Percentiles rank a stretch among this genome's conserved stretches.
Conservation (phyloP, 1,140 invertebrate genomes). For the Calliphora vicina region DNA sequence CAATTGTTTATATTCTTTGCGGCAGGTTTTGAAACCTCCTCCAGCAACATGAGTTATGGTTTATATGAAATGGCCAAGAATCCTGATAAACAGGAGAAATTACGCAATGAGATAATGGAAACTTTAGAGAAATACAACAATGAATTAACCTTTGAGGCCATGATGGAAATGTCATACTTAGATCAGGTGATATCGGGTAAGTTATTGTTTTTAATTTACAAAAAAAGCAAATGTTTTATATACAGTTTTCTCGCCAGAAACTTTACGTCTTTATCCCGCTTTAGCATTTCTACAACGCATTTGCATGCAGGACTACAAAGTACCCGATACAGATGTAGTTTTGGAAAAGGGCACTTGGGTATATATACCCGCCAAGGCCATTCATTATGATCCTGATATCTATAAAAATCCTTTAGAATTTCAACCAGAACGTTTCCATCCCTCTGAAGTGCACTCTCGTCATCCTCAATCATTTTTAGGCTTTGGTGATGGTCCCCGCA, state of each 20-base stretch:
- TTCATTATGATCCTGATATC: slow-evolving; percentile 70
- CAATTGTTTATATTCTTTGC: slow-evolving; percentile 76
- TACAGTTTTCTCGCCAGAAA: slow-evolving; percentile 52
- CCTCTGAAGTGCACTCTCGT: slow-evolving; percentile 63
- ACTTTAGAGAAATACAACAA: slow-evolving; percentile 63
- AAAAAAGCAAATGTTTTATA: background rate
- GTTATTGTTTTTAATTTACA: background rate
- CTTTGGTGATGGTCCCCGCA: slow-evolving; percentile 76
- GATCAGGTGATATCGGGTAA: slow-evolving; percentile 69
- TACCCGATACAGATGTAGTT: slow-evolving; percentile 50
- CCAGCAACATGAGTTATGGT: slow-evolving; percentile 72
- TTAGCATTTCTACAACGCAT: slow-evolving; percentile 63
- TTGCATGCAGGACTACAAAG: slow-evolving; percentile 64
- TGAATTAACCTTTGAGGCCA: slow-evolving; percentile 68
- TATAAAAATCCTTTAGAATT: slow-evolving; percentile 72
- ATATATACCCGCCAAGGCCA: slow-evolving; percentile 64
- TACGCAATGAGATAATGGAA: slow-evolving; percentile 71
- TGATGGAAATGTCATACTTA: slow-evolving; percentile 70
- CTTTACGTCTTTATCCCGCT: slow-evolving; percentile 67
- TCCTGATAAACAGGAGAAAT: slow-evolving; percentile 71
- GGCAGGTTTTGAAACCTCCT: slow-evolving; percentile 81
- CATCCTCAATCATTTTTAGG: slow-evolving; percentile 68
- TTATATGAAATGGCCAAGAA: slow-evolving; percentile 74
- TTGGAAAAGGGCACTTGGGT: slow-evolving; percentile 55
- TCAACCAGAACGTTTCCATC: slow-evolving; percentile 71